Evolutionary conservation across 2,888 invertebrate genomes (phyloP).

Genomic region (Drosophila trichaetosa): DNA sequence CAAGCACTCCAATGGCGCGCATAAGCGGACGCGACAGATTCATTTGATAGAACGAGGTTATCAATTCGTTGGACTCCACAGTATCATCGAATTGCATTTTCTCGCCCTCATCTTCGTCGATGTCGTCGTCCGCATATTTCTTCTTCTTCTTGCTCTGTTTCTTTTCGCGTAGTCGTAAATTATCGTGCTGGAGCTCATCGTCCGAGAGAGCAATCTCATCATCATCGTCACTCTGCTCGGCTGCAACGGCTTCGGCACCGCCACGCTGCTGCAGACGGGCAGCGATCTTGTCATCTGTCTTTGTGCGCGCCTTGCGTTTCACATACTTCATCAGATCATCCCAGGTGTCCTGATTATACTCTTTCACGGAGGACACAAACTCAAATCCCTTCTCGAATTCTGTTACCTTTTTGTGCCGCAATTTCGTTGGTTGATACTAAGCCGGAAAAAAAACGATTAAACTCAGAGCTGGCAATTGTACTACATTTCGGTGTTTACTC

Average conservation of each 20-base stretch:
- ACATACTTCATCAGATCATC: slow-evolving; percentile 92
- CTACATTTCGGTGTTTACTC: slow-evolving; percentile 54
- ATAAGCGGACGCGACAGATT: slow-evolving; percentile 97
- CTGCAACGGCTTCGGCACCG: slow-evolving; percentile 86
- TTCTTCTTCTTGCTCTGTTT: slow-evolving; percentile 86
- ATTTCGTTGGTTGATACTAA: slow-evolving; percentile 93
- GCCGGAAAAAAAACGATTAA: slow-evolving; percentile 45
- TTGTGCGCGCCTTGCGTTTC: slow-evolving; percentile 91
- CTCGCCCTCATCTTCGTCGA: slow-evolving; percentile 86
- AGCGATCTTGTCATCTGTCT: slow-evolving; percentile 94
- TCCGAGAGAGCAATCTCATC: slow-evolving; percentile 89
- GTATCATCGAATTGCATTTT: slow-evolving; percentile 87
- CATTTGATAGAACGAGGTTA: slow-evolving; percentile 95
- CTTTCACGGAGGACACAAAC: slow-evolving; percentile 91
- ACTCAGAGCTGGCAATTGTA: background rate
- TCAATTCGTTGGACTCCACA: slow-evolving; percentile 88
- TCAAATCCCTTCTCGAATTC: slow-evolving; percentile 93
- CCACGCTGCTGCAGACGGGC: slow-evolving; percentile 86
- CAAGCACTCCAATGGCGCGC: slow-evolving; percentile 94
- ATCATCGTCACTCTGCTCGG: slow-evolving; percentile 86
- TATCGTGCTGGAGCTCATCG: slow-evolving; percentile 91
- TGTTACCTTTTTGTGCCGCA: slow-evolving; percentile 89
- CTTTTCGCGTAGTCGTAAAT: slow-evolving; percentile 88
- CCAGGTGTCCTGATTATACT: slow-evolving; percentile 93
- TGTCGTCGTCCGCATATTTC: slow-evolving; percentile 84